These are phyloP conservation scores for Leptodirus hochenwartii DNA, from an alignment of 2,888 invertebrate genomes.

Conservation along the genomic window DNA sequence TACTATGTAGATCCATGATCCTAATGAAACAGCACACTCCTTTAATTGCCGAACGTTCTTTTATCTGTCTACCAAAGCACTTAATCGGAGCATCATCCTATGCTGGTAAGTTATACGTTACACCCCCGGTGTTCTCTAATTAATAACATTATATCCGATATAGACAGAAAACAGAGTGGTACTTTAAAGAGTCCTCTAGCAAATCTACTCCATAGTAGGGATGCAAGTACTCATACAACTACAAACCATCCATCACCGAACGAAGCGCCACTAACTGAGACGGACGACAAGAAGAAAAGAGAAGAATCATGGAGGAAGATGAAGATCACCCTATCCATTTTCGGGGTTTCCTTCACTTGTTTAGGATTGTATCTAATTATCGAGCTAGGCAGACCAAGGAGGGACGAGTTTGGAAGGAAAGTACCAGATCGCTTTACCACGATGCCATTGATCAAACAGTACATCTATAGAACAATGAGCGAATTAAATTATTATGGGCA, in stretches of 20 bases:
- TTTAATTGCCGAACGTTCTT: too few species aligned
- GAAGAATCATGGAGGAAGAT: slow-evolving; percentile 19
- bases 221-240: too few species aligned
- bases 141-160: too few species aligned
- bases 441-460: slow-evolving; percentile 49
- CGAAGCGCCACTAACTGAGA: slow-evolving; percentile 12
- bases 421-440: slow-evolving; percentile 58
- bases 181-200: slow-evolving; percentile 5
- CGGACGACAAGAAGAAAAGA: slow-evolving; percentile 12
- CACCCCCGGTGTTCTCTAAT: too few species aligned
- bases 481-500: slow-evolving; percentile 22
- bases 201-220: slow-evolving; percentile 5
- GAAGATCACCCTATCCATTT: slow-evolving; percentile 23
- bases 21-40: too few species aligned
- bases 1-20: too few species aligned
- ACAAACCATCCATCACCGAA: neutral
- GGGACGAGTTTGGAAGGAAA: slow-evolving; percentile 49
- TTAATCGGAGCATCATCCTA: too few species aligned
- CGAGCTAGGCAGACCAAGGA: slow-evolving; percentile 56
- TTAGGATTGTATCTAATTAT: slow-evolving; percentile 41
- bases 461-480: slow-evolving; percentile 40
- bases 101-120: too few species aligned
- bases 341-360: slow-evolving; percentile 40
- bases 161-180: neutral
- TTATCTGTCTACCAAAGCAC: too few species aligned